Evolutionary conservation across 2,888 invertebrate genomes (phyloP).

Genomic region (Xanthia togata): DNA sequence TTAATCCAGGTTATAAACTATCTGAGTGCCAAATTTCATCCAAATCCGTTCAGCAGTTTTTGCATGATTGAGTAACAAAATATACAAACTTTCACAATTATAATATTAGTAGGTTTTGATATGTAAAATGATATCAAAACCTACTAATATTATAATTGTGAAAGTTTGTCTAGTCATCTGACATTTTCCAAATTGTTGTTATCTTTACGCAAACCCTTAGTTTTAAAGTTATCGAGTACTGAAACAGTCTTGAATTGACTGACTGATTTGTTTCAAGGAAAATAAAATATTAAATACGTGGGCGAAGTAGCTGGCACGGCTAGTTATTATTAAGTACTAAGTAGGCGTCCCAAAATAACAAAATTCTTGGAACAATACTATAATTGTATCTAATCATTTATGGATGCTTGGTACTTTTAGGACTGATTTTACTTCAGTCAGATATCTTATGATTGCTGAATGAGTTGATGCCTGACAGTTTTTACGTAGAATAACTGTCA

Average conservation of each 20-base stretch:
- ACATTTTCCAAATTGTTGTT: background rate
- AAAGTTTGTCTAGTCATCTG: background rate
- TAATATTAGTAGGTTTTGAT: too few relatives aligned
- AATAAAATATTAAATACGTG: background rate
- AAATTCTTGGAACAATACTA: background rate
- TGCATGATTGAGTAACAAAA: too few relatives aligned
- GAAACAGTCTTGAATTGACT: background rate
- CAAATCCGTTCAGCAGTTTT: too few relatives aligned
- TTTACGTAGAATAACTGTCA: too few relatives aligned
- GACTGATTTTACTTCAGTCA: background rate
- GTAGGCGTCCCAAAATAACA: background rate
- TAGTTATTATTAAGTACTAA: constrained; percentile 9
- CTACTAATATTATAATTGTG: too few relatives aligned
- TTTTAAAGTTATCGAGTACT: background rate
- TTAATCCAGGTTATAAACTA: too few relatives aligned
- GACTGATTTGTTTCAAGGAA: background rate
- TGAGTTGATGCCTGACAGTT: background rate
- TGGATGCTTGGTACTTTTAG: background rate
- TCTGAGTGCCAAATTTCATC: too few relatives aligned
- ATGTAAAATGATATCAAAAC: too few relatives aligned
- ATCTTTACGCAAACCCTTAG: background rate
- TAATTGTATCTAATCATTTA: constrained; percentile 6
- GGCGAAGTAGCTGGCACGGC: background rate
- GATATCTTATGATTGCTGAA: background rate
- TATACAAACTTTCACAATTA: too few relatives aligned